phyloP scores from a whole-genome alignment of 2,888 invertebrate species.

The Physocephala rufipes region DNA sequence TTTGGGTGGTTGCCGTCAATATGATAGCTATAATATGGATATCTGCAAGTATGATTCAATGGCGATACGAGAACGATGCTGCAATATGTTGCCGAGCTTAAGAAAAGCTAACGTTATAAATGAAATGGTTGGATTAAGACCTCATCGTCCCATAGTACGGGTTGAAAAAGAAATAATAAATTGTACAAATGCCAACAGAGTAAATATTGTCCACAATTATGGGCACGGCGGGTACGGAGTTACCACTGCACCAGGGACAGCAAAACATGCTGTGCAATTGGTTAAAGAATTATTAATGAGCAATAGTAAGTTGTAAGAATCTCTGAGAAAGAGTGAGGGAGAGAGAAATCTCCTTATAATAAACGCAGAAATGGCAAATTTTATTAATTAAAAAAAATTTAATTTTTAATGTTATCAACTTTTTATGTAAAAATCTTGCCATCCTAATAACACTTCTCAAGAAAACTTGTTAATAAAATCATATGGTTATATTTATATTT shows the following conservation, averaged over 20 bases:
- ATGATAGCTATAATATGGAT: constrained; percentile 76
- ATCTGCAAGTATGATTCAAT: constrained; percentile 77
- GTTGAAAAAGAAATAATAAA: constrained; percentile 73
- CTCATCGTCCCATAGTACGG: constrained; percentile 77
- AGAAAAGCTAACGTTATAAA: constrained; percentile 70
- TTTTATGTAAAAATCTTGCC: no score
- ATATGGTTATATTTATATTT: no score
- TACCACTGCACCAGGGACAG: constrained; percentile 88
- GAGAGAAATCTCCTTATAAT: no score
- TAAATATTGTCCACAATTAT: constrained; percentile 88
- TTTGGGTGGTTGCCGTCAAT: constrained; percentile 86
- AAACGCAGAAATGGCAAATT: no score
- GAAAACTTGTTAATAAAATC: no score
- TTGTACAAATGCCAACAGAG: constrained; percentile 63
- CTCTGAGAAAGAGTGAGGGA: no score
- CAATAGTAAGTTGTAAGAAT: constrained; percentile 58
- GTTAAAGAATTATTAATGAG: constrained; percentile 69
- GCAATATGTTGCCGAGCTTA: constrained; percentile 76
- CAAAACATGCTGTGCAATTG: constrained; percentile 77
- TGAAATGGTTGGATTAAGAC: constrained; percentile 82
- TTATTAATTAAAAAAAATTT: no score
- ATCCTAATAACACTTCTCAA: not conserved
- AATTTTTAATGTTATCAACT: no score
- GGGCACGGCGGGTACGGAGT: constrained; percentile 96
- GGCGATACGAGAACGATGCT: constrained; percentile 82